Evolutionary conservation across 2,888 invertebrate species (phyloP), one percentile per base, ranked within the genome.

Genomic region (Nomada goodeniana): DNA sequence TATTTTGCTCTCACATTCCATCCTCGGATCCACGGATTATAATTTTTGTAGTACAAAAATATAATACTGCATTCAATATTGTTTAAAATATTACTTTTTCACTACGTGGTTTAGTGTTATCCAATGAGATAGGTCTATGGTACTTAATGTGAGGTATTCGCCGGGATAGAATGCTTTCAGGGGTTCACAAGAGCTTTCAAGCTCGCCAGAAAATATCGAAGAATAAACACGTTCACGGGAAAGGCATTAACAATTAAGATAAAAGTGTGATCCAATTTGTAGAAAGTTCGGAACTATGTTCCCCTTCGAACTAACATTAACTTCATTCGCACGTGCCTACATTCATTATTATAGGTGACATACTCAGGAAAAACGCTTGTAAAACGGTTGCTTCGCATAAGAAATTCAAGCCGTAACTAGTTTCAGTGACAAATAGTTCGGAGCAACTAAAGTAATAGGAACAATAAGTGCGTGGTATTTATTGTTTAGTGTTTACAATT

Each of bases 121-220:
- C 18, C 36, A 42, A 36, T 26, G 53, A 36, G 2, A 9, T 11
- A 2, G 23, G 2, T 23, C 18, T 44, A 23, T 47, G 44, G 2
- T 59, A 65, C 53, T 55, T 65, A 36, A 15, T 10, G 29, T 18
- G 42, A n/a, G n/a, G 42, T 60, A 53, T 47, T 74, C 36, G 36
- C 29, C 26, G 44, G 2, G 9, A 44, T 10, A n/a, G 23, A 78
- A 44, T 60, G 52, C 52, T 53, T 53, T 53, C n/a, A n/a, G 23
- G 36, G 53, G 53, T 47, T 47, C 47, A 13, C 11, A 47, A 20
- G 76, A 61, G 68, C 57, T 73, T 29, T 50, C 44, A 47, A 68
- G 47, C 50, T 20, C 0, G 20, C 1, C 0, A 15, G 13, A 18
- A 55, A 77, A 65, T 18, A 18, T 18, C 18, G n/a, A 3, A 26